A percentile compares a stretch with the other conserved stretches of the same genome.
Conservation (phyloP, 2,888 invertebrate species). For the Aleiodes leptofemur region DNA sequence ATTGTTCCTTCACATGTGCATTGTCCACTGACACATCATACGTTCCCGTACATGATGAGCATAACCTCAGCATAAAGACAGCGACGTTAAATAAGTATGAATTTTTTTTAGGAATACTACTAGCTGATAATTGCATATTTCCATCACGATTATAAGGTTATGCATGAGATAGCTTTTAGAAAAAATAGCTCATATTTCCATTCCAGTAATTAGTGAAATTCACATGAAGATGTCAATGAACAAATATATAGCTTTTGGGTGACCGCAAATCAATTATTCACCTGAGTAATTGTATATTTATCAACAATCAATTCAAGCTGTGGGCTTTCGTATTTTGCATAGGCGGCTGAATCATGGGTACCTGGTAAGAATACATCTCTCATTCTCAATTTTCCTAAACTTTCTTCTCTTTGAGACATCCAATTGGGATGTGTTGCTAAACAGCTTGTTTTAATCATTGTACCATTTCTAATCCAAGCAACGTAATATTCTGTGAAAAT, state of each 20-base stretch:
- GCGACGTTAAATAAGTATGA: too few species aligned
- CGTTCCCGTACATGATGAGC: too few species aligned
- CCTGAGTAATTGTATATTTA: slow-evolving; percentile 77
- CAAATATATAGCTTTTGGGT: not conserved
- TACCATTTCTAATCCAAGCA: slow-evolving; percentile 63
- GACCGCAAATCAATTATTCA: slow-evolving; percentile 49
- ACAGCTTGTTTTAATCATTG: slow-evolving; percentile 74
- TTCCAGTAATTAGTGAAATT: too few species aligned
- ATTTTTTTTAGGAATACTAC: too few species aligned
- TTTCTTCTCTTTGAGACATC: slow-evolving; percentile 77
- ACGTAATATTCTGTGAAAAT: slow-evolving; percentile 61
- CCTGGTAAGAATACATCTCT: slow-evolving; percentile 82
- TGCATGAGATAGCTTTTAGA: too few species aligned
- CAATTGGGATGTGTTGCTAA: slow-evolving; percentile 78
- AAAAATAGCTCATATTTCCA: too few species aligned
- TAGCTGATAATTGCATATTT: too few species aligned
- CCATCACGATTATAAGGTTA: too few species aligned
- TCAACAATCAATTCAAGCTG: slow-evolving; percentile 71
- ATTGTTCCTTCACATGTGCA: too few species aligned
- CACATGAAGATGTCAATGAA: too few species aligned
- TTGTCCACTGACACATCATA: too few species aligned
- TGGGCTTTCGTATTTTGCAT: slow-evolving; percentile 65
- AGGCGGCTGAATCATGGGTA: slow-evolving; percentile 83
- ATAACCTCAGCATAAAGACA: too few species aligned
- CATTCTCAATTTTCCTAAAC: slow-evolving; percentile 75